These are phyloP conservation scores for Prosapia bicincta DNA, from an alignment of 2,888 invertebrate species.

Conservation along the genomic window DNA sequence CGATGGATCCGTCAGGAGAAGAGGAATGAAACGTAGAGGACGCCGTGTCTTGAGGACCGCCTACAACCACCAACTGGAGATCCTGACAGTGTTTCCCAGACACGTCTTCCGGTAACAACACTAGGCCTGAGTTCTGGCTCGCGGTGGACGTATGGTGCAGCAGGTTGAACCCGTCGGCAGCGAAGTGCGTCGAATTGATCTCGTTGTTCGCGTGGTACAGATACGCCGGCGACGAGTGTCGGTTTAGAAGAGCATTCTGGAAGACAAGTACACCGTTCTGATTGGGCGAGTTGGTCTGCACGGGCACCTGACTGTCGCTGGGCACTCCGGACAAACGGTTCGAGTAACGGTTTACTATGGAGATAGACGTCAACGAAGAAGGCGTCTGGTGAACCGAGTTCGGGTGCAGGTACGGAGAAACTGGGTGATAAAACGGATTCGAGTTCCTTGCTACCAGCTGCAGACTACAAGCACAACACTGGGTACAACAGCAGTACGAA, in stretches of 20 bases:
- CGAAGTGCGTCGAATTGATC: neutral
- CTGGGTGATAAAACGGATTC: slow-evolving; percentile 10
- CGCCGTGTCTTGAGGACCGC: slow-evolving; percentile 13
- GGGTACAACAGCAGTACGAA: slow-evolving; percentile 22
- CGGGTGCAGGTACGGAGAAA: slow-evolving; percentile 16
- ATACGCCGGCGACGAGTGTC: slow-evolving; percentile 4
- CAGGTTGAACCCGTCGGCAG: neutral
- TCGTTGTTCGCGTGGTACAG: slow-evolving; percentile 14
- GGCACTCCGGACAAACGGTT: neutral
- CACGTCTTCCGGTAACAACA: neutral
- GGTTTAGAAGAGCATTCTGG: slow-evolving; percentile 23
- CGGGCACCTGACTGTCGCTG: neutral
- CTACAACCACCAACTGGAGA: slow-evolving; percentile 21
- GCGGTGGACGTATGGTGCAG: slow-evolving; percentile 8
- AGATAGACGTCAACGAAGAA: slow-evolving; percentile 13
- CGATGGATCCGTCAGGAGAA: slow-evolving; percentile 2
- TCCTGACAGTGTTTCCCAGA: slow-evolving; percentile 16
- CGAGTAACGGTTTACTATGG: slow-evolving; percentile 16
- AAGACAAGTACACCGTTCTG: slow-evolving; percentile 14
- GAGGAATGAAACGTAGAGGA: neutral
- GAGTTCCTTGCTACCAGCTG: slow-evolving; percentile 17
- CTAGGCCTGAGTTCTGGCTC: slow-evolving; percentile 5
- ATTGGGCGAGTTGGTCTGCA: neutral
- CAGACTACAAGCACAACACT: slow-evolving; percentile 25
- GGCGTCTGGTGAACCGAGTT: neutral